A percentile compares a stretch with the other conserved stretches of the same genome.
Evolutionary conservation across 2,888 invertebrate species (phyloP).

Genomic region (Liposcelis brunnea): DNA sequence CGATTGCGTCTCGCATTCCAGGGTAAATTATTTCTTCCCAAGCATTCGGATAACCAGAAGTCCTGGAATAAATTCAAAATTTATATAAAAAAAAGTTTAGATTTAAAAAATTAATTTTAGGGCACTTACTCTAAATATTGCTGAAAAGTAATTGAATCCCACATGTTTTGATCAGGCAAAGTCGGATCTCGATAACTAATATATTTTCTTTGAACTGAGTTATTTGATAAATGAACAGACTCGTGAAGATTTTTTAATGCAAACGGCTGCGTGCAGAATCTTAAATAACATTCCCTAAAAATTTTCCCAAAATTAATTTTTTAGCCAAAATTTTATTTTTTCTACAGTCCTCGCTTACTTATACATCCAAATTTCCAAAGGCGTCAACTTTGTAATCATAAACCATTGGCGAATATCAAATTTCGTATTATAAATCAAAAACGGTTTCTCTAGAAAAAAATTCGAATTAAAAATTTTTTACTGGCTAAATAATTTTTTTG

Average conservation of each 20-base stretch:
- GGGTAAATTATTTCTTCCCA: slow-evolving; percentile 79
- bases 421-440: slow-evolving; percentile 35
- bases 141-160: slow-evolving; percentile 76
- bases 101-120: not conserved
- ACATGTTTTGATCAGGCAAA: slow-evolving; percentile 85
- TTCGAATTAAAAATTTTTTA: not conserved
- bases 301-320: slow-evolving; percentile 12
- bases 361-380: slow-evolving; percentile 38
- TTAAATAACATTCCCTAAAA: slow-evolving; percentile 68
- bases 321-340: no score
- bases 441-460: slow-evolving; percentile 28
- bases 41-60: slow-evolving; percentile 54
- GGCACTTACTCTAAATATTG: slow-evolving; percentile 38
- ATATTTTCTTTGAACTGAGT: slow-evolving; percentile 83
- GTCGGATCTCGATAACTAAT: slow-evolving; percentile 56
- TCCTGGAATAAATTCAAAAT: slow-evolving; percentile 32
- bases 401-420: slow-evolving; percentile 42
- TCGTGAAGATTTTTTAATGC: slow-evolving; percentile 76
- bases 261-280: slow-evolving; percentile 84
- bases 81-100: slow-evolving; percentile 6
- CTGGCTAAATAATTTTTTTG: not conserved
- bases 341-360: slow-evolving; percentile 21
- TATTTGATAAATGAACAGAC: slow-evolving; percentile 82
- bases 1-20: slow-evolving; percentile 61
- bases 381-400: slow-evolving; percentile 36